Evolutionary conservation across 2,113 vertebrate species (phyloP), one percentile per base, ranked within the genome.

Genomic region (Brachyhypopomus gauderio): DNA sequence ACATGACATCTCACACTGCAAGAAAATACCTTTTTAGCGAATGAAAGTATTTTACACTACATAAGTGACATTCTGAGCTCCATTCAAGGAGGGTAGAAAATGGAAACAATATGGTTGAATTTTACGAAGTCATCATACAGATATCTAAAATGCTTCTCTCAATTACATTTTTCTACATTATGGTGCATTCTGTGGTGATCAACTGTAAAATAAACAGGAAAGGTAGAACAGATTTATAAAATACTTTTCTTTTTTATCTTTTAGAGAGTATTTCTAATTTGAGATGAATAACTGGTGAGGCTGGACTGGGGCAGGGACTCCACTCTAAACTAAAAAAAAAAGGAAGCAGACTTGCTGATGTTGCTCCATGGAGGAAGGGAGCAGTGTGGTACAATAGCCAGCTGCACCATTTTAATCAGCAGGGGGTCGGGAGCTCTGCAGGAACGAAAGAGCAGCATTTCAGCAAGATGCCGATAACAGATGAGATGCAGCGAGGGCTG

Each of bases 341-440:
- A 83, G 83, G 60, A 63, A 83, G 87, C 59, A 60, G 84, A 89
- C 89, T 90, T 90, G 89, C 88, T 91, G 89, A 93, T 89, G 85
- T 71, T 66, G 84, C 84, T 82, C 27, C 12, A 16, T 22, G 56
- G 56, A 30, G 36, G 59, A 58, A 16, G 59, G 60, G 23, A 78
- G 34, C 52, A 70, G 72, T 81, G 80, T 64, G 83, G 85, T 84
- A 90, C 89, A 91, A 90, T 88, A 81, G 87, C 85, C 82, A 88
- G 84, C 87, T 91, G 88, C 89, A 89, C 90, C 89, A 90, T 93
- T 91, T 63, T 88, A 90, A 92, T 88, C 86, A 82, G 82, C 82
- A 80, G 60, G 72, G 79, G 86, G 45, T 52, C 8, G 3, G 12
- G 34, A 12, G 19, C 86, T 88, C 85, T 91, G 90, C 88, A 84